Base-by-base conservation (phyloP, 1,140 invertebrate genomes). In the Drosophila orena region DNA sequence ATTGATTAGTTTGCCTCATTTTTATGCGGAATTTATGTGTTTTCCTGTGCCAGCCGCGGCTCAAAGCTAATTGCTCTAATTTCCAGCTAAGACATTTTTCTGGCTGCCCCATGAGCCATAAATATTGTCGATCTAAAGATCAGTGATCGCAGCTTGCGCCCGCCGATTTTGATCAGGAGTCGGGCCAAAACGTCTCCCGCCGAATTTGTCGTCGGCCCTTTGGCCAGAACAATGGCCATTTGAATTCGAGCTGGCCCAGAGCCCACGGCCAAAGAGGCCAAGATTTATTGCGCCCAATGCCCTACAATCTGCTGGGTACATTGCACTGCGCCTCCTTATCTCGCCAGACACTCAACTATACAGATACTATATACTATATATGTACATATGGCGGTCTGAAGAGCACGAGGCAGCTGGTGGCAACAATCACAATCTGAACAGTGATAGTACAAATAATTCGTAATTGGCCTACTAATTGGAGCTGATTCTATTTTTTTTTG, bases 51-150 rank as follows among this genome's bases (percentile, higher is more conserved):
- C 68, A 49, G 38, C 47, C 77, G 43, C 50, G 69, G 64, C 42
- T 64, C 62, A 47, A 42, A 62, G 74, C 81, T 86, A 89, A 84
- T 89, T 89, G 84, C 84, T 89, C 84, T 80, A 89, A 84, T 84
- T 89, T 89, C 80, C 59, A 90, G 80, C 75, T 79, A 86, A 86
- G 69, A 52, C 40, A 47, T 47, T 65, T 40, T 40, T 66, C 37
- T 50, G 35, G 40, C 64, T 61, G 27, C 35, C 14, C 17, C 0
- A 10, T 12, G 20, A 34, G 75, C 75, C 79, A 86, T 86, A 86
- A 89, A 89, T 86, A 88, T 79, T 30, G 24, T 44, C 68, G 55
- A 81, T 73, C 55, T 17, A 10, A 10, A 60, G 56, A 83, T 75
- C 65, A 58, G 59, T 55, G 44, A 78, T 55, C 81, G 78, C 81